A percentile compares a stretch with the other conserved stretches of the same genome.
These are phyloP conservation scores for Hemibagrus guttatus DNA, from an alignment of 2,797 vertebrate species.

Conservation along the genomic window DNA sequence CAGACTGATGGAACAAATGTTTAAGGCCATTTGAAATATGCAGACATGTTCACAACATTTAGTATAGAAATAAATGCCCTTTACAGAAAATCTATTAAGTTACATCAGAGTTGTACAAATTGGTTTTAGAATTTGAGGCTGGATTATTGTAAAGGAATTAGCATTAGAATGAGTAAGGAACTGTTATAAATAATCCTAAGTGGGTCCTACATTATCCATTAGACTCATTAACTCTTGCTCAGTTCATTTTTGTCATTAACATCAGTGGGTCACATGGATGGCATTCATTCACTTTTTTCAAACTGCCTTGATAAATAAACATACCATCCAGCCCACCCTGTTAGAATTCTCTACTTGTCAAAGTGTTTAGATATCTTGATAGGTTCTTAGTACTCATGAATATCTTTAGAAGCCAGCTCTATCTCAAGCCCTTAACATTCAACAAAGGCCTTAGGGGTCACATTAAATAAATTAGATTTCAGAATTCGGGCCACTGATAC, in stretches of 20 bases:
- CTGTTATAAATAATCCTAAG: slow-evolving; percentile 58
- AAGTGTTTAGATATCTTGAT: slow-evolving; percentile 39
- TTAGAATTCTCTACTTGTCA: slow-evolving; percentile 42
- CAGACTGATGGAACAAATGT: background rate
- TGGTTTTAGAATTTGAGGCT: slow-evolving; percentile 42
- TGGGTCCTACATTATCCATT: slow-evolving; percentile 57
- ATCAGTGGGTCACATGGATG: slow-evolving; percentile 23
- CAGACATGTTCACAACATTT: slow-evolving; percentile 17
- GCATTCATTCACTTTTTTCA: slow-evolving; percentile 34
- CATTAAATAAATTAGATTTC: slow-evolving; percentile 54
- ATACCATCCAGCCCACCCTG: slow-evolving; percentile 8
- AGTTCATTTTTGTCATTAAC: slow-evolving; percentile 52
- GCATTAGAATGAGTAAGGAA: slow-evolving; percentile 52
- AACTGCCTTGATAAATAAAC: slow-evolving; percentile 36
- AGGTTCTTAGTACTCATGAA: slow-evolving; percentile 43
- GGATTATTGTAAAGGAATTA: slow-evolving; percentile 50
- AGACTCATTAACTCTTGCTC: slow-evolving; percentile 53
- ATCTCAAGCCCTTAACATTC: slow-evolving; percentile 46
- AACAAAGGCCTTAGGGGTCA: slow-evolving; percentile 46
- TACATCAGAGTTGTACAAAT: slow-evolving; percentile 50
- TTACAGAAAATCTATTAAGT: slow-evolving; percentile 44
- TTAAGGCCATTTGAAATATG: background rate
- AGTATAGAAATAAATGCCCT: slow-evolving; percentile 33
- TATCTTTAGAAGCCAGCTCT: slow-evolving; percentile 33
- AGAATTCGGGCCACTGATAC: slow-evolving; percentile 52